Evolutionary conservation across 2,888 invertebrate species (phyloP), one percentile per base, ranked within the genome.

Genomic region (Brenthis ino): DNA sequence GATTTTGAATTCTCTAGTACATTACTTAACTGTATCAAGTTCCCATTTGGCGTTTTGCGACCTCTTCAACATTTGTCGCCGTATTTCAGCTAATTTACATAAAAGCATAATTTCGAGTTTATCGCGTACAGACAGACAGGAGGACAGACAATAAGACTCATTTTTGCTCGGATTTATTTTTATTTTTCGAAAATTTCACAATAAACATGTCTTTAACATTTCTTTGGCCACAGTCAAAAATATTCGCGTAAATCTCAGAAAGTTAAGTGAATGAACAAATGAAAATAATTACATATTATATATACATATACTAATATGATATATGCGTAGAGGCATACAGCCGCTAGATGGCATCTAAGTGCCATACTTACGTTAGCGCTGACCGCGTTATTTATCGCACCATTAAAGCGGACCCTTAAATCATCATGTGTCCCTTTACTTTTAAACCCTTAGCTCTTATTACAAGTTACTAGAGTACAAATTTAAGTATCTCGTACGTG

Each of bases 351-450:
- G 85, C 86, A 80, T 80, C 82, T 89, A 88, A 88, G 88, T 87
- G 87, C 85, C 81, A 85, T 86, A 86, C 87, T 88, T 88, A 77
- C 74, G 77, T 78, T 81, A 80, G 81, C 84, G 83, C 78, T 89
- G 88, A 87, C 91, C 89, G 85, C 80, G 85, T 91, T 93, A 93
- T 93, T 93, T 93, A 93, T 93, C 89, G 92, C 88, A 79, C 93
- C 93, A 93, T 93, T 93, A 93, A 88, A 80, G 87, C 84, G 81
- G 84, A 79, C 85, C 89, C 84, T 88, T 93, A 93, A 93, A 93
- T 93, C 93, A 93, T 93, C 89, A 84, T 87, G 87, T 89, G 93
- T 82, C 84, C 84, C 82, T 84, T 87, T 86, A 87, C 87, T 57
- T 64, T 43, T 56, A 61, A 24, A 51, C 65, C 53, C 48, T 16